Evolutionary conservation across 2,888 invertebrate genomes (phyloP).

Genomic region (Hipparchia sbordonii): DNA sequence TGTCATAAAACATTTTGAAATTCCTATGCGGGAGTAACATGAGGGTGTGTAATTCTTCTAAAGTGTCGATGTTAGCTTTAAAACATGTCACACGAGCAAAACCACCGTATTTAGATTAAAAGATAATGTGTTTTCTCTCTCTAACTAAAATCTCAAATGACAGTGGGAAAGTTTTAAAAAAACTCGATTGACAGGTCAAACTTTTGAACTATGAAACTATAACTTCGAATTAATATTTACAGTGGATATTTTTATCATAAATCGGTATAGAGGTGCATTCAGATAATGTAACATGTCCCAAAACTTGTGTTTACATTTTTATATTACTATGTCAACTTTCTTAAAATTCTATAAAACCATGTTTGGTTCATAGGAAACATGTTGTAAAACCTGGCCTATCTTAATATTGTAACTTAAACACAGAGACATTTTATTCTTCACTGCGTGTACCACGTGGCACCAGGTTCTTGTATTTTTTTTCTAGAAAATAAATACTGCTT

Average conservation of each 20-base stretch:
- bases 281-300: no score
- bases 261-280: no score
- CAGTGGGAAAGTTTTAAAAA: constrained; percentile 58
- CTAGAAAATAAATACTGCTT: no score
- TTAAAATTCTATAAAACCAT: no score
- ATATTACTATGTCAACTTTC: no score
- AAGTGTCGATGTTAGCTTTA: constrained; percentile 70
- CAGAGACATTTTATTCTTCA: no score
- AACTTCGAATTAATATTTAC: background rate
- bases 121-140: constrained; percentile 49
- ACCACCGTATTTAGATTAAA: constrained; percentile 76
- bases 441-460: no score
- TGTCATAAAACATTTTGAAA: background rate
- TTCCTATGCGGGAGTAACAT: constrained; percentile 14
- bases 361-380: no score
- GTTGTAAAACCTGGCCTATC: no score
- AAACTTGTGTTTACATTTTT: no score
- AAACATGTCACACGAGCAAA: constrained; percentile 74
- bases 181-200: constrained; percentile 40
- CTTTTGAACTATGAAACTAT: background rate
- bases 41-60: constrained; percentile 47
- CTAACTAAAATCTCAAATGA: constrained; percentile 53
- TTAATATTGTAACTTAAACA: no score
- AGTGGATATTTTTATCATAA: background rate
- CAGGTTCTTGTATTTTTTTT: no score